Base-by-base conservation (phyloP, 2,113 vertebrate species). In the Anseranas semipalmata region DNA sequence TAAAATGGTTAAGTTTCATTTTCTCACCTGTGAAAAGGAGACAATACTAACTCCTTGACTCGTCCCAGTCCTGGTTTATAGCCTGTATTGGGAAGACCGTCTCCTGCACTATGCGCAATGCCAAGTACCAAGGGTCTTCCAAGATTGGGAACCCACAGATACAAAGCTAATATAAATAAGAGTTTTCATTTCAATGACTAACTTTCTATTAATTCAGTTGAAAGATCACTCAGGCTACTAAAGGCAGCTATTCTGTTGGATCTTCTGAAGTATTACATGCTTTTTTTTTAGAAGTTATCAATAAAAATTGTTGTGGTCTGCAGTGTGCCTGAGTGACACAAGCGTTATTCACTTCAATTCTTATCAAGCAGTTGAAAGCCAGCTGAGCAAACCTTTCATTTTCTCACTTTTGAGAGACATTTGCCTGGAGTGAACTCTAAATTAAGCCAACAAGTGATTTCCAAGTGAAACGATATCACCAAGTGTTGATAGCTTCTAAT, bases 231-330 rank as follows among this genome's bases (percentile, higher is more conserved):
- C 60, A 66, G 39, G 39, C 55, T 74, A 67, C 55, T 59, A 90
- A 66, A 65, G 35, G 35, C 24, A 60, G 50, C 58, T 32, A 20
- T 74, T 89, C 48, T 73, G 2, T 43, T 55, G 53, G 32, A 56
- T 91, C 9, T 68, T 94, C 84, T 66, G 67, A 96, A 95, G 27
- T 53, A 72, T 58, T 88, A 30, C 0, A 0, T 52, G 3, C 3
- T 66, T 85, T 80, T 95, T 85, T 80, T 95, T 95, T 92, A 93
- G 89, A 79, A 33, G 65, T 37, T 95, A 75, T 85, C 2, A 18
- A 63, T 24, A 91, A 82, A 28, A 85, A 53, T 52, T 68, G 8
- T 63, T 43, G 45, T 60, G 27, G 32, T 84, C 56, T 79, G 68
- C 70, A 86, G 41, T 53, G 91, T 33, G 50, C 60, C 70, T 92